Evolutionary conservation across 2,888 invertebrate genomes (phyloP).

Genomic region (Sphaerophoria taeniata): DNA sequence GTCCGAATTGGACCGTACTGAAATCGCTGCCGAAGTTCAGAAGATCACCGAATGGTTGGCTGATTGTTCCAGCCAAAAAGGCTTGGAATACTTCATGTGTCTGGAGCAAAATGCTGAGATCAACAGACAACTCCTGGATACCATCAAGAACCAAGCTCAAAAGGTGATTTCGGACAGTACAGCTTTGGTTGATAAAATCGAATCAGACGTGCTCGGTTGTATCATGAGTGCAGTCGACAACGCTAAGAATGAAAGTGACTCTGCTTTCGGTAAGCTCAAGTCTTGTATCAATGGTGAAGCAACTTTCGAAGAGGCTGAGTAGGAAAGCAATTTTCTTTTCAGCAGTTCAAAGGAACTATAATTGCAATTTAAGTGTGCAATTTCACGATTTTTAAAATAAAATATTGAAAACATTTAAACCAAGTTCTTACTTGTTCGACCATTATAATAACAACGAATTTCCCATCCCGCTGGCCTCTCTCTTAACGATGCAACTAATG

Average conservation of each 20-base stretch:
- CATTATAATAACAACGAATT: not conserved
- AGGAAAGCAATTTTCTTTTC: constrained; percentile 3
- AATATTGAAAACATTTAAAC: not conserved
- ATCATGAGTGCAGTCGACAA: not conserved
- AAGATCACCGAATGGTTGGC: constrained; percentile 52
- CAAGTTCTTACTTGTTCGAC: not conserved
- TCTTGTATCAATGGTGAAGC: not conserved
- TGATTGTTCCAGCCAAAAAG: constrained; percentile 49
- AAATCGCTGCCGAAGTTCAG: constrained; percentile 54
- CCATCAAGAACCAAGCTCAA: not conserved
- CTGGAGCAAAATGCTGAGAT: constrained; percentile 45
- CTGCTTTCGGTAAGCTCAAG: not conserved
- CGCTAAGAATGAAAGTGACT: not conserved
- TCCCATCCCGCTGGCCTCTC: constrained; percentile 55
- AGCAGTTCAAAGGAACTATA: not conserved
- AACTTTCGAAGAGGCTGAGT: not conserved
- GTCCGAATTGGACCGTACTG: constrained; percentile 24
- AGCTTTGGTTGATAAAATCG: not conserved
- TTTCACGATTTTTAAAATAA: no score
- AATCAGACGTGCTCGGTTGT: not conserved
- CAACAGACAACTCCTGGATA: constrained; percentile 19
- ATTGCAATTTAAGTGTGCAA: no score
- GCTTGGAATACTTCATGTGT: constrained; percentile 70
- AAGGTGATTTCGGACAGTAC: not conserved
- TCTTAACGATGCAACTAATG: constrained; percentile 68